These are phyloP conservation scores for Ptyas mucosa DNA, from an alignment of 2,113 vertebrate species.

Conservation along the genomic window DNA sequence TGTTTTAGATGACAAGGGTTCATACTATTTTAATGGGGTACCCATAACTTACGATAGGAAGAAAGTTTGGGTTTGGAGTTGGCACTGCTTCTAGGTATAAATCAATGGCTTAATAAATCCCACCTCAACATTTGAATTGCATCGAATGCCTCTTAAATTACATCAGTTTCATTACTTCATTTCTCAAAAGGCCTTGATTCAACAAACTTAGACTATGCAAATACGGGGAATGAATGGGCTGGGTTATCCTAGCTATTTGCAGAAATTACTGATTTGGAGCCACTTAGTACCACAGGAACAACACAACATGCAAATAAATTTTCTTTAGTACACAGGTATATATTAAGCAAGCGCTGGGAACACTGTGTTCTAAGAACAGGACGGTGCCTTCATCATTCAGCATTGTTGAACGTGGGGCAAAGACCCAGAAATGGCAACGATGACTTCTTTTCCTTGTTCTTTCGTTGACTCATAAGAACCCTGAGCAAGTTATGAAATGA, in stretches of 20 bases:
- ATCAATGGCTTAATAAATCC: not conserved
- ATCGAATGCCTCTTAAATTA: not conserved
- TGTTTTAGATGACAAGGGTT: not conserved
- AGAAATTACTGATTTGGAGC: slow-evolving; percentile 12
- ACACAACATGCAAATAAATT: slow-evolving; percentile 52
- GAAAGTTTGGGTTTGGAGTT: not conserved
- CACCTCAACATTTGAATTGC: not conserved
- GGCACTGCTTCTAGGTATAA: not conserved
- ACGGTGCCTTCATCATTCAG: not conserved
- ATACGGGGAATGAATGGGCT: not conserved
- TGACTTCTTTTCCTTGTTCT: not conserved
- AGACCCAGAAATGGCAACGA: not conserved
- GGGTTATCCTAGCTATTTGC: not conserved
- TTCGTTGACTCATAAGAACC: not conserved
- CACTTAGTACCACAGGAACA: slow-evolving; percentile 17
- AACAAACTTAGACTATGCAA: not conserved
- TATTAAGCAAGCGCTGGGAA: not conserved
- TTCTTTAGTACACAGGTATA: not conserved
- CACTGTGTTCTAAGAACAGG: not conserved
- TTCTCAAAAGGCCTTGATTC: not conserved
- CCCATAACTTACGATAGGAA: not conserved
- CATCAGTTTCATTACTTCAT: not conserved
- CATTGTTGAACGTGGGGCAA: not conserved
- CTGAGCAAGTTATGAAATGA: not conserved
- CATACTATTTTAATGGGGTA: not conserved